Conservation (phyloP, 2,113 vertebrate genomes). For the Rissa tridactyla region DNA sequence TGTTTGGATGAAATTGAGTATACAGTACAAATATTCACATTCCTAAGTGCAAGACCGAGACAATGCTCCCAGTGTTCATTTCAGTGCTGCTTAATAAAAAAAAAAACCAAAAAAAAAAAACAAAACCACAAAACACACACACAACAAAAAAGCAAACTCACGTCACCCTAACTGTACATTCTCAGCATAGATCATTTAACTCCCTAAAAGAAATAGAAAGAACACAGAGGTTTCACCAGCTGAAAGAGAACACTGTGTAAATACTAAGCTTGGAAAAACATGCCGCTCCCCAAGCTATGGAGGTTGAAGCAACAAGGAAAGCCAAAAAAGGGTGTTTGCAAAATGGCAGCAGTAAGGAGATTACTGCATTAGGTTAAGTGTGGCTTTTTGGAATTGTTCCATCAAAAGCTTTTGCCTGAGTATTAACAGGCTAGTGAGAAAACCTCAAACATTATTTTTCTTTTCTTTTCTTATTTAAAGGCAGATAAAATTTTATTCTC, state of each 20-base stretch:
- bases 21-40: slow-evolving; percentile 78
- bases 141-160: slow-evolving; percentile 46
- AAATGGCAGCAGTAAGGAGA: slow-evolving; percentile 33
- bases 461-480: not conserved
- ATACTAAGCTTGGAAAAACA: slow-evolving; percentile 65
- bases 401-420: not conserved
- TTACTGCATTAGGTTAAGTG: not conserved
- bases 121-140: too few relatives aligned
- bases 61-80: slow-evolving; percentile 74
- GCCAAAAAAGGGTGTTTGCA: not conserved
- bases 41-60: slow-evolving; percentile 66
- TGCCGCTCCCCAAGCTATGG: slow-evolving; percentile 11
- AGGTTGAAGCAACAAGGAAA: not conserved
- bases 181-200: slow-evolving; percentile 62
- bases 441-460: not conserved
- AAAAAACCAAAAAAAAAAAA: not conserved
- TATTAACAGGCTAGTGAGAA: slow-evolving; percentile 23
- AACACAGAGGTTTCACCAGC: slow-evolving; percentile 72
- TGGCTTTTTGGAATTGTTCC: not conserved
- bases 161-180: slow-evolving; percentile 70
- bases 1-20: slow-evolving; percentile 74
- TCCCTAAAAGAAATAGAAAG: slow-evolving; percentile 50
- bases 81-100: slow-evolving; percentile 15
- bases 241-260: slow-evolving; percentile 74
- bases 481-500: not conserved